phyloP scores from a whole-genome alignment of 2,888 invertebrate species.

The Drosophila koepferae region DNA sequence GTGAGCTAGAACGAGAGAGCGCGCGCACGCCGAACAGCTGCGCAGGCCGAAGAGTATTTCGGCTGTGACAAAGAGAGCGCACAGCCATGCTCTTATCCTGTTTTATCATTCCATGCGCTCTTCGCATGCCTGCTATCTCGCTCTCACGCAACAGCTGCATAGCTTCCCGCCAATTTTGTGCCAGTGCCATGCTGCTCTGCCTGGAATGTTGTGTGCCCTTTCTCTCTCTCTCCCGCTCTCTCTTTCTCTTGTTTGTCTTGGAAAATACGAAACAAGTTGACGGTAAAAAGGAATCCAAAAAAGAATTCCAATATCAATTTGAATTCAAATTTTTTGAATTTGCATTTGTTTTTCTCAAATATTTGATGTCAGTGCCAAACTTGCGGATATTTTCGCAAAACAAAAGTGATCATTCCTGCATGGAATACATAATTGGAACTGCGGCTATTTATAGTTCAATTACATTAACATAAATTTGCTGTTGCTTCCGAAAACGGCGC shows the following conservation, averaged over 20 bases:
- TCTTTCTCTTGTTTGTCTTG: constrained; percentile 16
- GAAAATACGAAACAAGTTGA: constrained; percentile 49
- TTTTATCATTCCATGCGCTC: constrained; percentile 60
- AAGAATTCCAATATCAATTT: constrained; percentile 22
- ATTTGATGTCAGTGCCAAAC: constrained; percentile 55
- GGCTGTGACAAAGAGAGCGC: constrained; percentile 39
- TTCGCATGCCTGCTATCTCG: constrained; percentile 45
- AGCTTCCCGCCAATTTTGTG: constrained; percentile 76
- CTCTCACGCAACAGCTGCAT: constrained; percentile 48
- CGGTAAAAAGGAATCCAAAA: constrained; percentile 32
- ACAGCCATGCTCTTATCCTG: constrained; percentile 54
- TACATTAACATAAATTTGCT: constrained; percentile 56
- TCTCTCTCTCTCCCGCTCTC: background rate
- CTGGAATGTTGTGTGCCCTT: constrained; percentile 39
- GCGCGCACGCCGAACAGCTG: constrained; percentile 44
- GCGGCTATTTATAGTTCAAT: constrained; percentile 33
- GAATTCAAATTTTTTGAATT: constrained; percentile 5
- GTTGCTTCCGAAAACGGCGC: constrained; percentile 39
- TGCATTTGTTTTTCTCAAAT: constrained; percentile 32
- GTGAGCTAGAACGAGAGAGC: constrained; percentile 20
- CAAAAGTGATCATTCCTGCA: constrained; percentile 20
- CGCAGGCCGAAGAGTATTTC: constrained; percentile 36
- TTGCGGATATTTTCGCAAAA: constrained; percentile 26
- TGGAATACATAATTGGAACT: constrained; percentile 52
- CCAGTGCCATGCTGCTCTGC: constrained; percentile 37